These are phyloP conservation scores for Edolisoma coerulescens DNA, from an alignment of 2,113 vertebrate species.

Conservation along the genomic window DNA sequence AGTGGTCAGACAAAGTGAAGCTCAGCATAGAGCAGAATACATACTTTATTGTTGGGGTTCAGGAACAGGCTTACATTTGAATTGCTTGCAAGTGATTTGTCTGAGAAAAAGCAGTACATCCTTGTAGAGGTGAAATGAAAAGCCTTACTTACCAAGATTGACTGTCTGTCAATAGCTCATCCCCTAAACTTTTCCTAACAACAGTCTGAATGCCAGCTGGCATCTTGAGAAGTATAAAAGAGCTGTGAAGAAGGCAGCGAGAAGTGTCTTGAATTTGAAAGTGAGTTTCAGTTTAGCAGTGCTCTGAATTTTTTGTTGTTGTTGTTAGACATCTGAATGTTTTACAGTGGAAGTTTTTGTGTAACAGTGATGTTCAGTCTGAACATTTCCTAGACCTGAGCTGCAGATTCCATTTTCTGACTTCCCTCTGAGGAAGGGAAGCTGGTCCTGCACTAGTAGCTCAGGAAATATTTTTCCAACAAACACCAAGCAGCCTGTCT, in stretches of 20 bases:
- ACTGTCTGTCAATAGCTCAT: slow-evolving; percentile 20
- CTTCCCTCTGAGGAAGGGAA: neutral
- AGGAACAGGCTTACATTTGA: slow-evolving; percentile 4
- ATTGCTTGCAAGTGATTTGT: slow-evolving; percentile 3
- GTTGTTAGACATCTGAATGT: neutral
- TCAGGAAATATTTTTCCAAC: neutral
- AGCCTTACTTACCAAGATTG: neutral
- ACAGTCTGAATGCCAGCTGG: slow-evolving; percentile 11
- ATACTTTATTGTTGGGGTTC: neutral
- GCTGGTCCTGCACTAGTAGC: neutral
- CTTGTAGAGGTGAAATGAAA: slow-evolving; percentile 31
- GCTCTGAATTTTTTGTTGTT: neutral
- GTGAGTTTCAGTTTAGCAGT: neutral
- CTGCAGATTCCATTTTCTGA: neutral
- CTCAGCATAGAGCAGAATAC: neutral
- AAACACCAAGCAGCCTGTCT: neutral
- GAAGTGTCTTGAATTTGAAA: slow-evolving; percentile 11
- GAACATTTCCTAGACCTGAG: neutral
- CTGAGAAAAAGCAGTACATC: neutral
- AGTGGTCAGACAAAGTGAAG: neutral
- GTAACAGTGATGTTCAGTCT: neutral
- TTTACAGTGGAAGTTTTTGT: neutral
- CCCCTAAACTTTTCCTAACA: neutral
- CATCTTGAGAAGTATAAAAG: neutral
- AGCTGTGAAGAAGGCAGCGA: slow-evolving; percentile 3